A percentile compares a stretch with the other conserved stretches of the same genome.
These are phyloP conservation scores for Drosophila tristis DNA, from an alignment of 1,140 invertebrate genomes.

Conservation along the genomic window DNA sequence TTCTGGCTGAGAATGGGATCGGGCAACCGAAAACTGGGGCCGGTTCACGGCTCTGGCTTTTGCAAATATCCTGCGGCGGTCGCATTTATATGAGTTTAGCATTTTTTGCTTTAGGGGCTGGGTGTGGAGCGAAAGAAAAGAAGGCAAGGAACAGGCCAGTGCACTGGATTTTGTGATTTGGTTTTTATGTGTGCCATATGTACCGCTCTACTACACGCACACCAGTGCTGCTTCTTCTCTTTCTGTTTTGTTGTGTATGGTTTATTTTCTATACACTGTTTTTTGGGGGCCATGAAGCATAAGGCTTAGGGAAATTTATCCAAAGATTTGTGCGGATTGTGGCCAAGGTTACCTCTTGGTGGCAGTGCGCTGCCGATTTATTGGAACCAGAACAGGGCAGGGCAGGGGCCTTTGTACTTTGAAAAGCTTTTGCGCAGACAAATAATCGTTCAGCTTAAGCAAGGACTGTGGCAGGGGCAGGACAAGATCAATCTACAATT, in stretches of 20 bases:
- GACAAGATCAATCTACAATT: too few relatives aligned
- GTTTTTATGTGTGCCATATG: conserved; percentile 66
- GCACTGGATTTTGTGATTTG: conserved; percentile 78
- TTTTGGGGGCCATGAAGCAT: conserved; percentile 10
- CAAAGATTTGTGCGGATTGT: conserved; percentile 61
- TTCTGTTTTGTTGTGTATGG: background rate
- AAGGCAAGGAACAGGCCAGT: background rate
- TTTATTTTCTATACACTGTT: background rate
- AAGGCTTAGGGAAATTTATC: conserved; percentile 58
- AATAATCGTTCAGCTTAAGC: too few relatives aligned
- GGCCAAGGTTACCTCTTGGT: conserved; percentile 31
- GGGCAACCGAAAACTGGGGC: conserved; percentile 11
- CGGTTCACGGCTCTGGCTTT: conserved; percentile 46
- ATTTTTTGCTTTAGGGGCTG: background rate
- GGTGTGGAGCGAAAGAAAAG: background rate
- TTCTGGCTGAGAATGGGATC: background rate
- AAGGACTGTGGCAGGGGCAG: too few relatives aligned
- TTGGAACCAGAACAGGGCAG: background rate
- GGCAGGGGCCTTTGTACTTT: background rate
- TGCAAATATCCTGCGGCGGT: conserved; percentile 74
- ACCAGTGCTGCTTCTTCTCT: conserved; percentile 15
- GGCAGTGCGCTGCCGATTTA: background rate
- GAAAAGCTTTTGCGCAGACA: too few relatives aligned
- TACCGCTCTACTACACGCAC: conserved; percentile 16
- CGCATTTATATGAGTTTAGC: conserved; percentile 72